phyloP scores from a whole-genome alignment of 2,888 invertebrate species.

The Troglohyphantes excavatus region DNA sequence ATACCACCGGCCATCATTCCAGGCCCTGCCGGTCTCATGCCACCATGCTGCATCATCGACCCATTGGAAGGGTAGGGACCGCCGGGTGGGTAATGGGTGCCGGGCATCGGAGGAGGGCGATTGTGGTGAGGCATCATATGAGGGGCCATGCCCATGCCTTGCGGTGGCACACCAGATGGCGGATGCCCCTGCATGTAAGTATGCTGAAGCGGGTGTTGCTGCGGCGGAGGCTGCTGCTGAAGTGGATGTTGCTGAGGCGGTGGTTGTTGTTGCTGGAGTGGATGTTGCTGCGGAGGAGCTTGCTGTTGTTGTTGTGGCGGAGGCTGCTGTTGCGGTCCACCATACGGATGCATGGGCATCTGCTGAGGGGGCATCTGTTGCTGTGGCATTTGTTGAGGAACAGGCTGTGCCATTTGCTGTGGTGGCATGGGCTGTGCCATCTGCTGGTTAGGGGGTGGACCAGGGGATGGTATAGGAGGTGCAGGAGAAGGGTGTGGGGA shows the following conservation, averaged over 20 bases:
- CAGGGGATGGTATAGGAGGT: constrained; percentile 73
- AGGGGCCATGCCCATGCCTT: constrained; percentile 54
- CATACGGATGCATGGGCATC: constrained; percentile 50
- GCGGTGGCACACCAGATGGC: constrained; percentile 48
- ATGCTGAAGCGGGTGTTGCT: constrained; percentile 55
- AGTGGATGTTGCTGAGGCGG: constrained; percentile 39
- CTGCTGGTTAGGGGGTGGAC: constrained; percentile 53
- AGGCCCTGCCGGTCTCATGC: constrained; percentile 61
- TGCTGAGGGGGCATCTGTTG: constrained; percentile 9
- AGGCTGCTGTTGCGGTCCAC: constrained; percentile 36
- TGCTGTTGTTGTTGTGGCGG: constrained; percentile 41
- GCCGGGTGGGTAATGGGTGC: constrained; percentile 67
- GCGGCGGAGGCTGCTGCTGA: constrained; percentile 30
- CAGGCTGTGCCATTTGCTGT: constrained; percentile 39
- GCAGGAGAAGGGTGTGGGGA: constrained; percentile 74
- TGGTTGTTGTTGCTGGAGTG: constrained; percentile 27
- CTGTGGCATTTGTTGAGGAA: constrained; percentile 24
- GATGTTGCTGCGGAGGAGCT: constrained; percentile 24
- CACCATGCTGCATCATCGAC: constrained; percentile 66
- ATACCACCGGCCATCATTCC: constrained; percentile 70
- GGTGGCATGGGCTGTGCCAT: constrained; percentile 22
- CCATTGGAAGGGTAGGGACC: constrained; percentile 72
- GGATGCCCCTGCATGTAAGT: constrained; percentile 66
- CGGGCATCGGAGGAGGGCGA: constrained; percentile 55
- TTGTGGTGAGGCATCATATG: constrained; percentile 66